Conservation (phyloP, 2,113 vertebrate genomes). For the Amphiprion percula region DNA sequence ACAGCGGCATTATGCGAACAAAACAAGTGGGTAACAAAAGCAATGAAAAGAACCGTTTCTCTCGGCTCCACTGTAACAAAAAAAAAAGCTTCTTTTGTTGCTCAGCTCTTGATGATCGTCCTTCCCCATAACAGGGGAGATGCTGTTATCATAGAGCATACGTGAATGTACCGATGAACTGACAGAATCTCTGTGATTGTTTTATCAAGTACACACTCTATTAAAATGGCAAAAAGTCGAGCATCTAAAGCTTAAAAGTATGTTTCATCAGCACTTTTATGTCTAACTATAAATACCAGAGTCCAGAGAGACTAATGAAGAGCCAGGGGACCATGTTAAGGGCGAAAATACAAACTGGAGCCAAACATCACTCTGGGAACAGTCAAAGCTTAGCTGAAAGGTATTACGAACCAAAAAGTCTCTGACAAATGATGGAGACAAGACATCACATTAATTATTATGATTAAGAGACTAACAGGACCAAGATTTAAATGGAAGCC, state of each 20-base stretch:
- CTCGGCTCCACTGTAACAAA: constrained; percentile 36
- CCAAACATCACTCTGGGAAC: neutral
- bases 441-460: neutral
- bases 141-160: constrained; percentile 34
- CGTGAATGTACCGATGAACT: constrained; percentile 27
- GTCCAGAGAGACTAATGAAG: constrained; percentile 1
- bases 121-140: constrained; percentile 42
- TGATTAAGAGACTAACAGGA: neutral
- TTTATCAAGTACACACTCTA: constrained; percentile 17
- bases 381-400: neutral
- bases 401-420: neutral
- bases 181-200: constrained; percentile 11
- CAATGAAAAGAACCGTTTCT: constrained; percentile 45
- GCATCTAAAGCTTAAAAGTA: neutral
- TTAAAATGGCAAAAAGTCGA: constrained; percentile 22
- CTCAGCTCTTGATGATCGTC: constrained; percentile 50
- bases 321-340: neutral
- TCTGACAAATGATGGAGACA: neutral
- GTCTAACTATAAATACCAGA: constrained; percentile 5
- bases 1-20: constrained; percentile 48
- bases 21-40: constrained; percentile 65
- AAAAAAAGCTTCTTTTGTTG: constrained; percentile 54
- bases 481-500: constrained; percentile 1
- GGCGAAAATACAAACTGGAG: neutral
- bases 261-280: constrained; percentile 26